Percentiles rank a stretch among this genome's conserved stretches.
phyloP scores from a whole-genome alignment of 2,888 invertebrate species.

The Drosophila borborema region DNA sequence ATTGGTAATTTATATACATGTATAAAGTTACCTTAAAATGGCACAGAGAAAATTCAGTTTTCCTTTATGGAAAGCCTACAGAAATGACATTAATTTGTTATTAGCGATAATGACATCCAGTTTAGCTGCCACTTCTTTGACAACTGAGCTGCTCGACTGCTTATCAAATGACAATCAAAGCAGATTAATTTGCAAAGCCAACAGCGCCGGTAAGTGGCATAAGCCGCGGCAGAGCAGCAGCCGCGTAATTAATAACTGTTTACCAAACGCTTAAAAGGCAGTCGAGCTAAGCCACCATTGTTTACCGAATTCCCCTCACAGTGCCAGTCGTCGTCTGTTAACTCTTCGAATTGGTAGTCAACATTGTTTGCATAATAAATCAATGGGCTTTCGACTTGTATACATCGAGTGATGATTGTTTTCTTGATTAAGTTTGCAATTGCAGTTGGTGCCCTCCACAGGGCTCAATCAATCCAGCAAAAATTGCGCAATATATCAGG shows the following conservation, averaged over 20 bases:
- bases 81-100: slow-evolving; percentile 37
- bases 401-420: slow-evolving; percentile 58
- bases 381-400: slow-evolving; percentile 51
- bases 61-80: not conserved
- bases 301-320: not conserved
- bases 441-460: slow-evolving; percentile 39
- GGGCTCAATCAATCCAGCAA: slow-evolving; percentile 45
- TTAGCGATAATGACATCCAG: slow-evolving; percentile 44
- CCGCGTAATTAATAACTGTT: slow-evolving; percentile 75
- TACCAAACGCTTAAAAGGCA: slow-evolving; percentile 68
- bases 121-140: slow-evolving; percentile 59
- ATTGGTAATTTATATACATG: not conserved
- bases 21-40: not conserved
- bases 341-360: slow-evolving; percentile 12
- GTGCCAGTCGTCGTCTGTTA: not conserved
- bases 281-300: slow-evolving; percentile 48
- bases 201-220: slow-evolving; percentile 54
- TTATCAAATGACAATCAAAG: slow-evolving; percentile 73
- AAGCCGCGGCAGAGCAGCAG: slow-evolving; percentile 54
- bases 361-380: slow-evolving; percentile 73
- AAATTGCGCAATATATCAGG: slow-evolving; percentile 60
- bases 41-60: not conserved
- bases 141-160: slow-evolving; percentile 34
- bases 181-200: slow-evolving; percentile 68
- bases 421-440: slow-evolving; percentile 66